phyloP scores from a whole-genome alignment of 1,140 invertebrate genomes.

The Lepidurus packardi region DNA sequence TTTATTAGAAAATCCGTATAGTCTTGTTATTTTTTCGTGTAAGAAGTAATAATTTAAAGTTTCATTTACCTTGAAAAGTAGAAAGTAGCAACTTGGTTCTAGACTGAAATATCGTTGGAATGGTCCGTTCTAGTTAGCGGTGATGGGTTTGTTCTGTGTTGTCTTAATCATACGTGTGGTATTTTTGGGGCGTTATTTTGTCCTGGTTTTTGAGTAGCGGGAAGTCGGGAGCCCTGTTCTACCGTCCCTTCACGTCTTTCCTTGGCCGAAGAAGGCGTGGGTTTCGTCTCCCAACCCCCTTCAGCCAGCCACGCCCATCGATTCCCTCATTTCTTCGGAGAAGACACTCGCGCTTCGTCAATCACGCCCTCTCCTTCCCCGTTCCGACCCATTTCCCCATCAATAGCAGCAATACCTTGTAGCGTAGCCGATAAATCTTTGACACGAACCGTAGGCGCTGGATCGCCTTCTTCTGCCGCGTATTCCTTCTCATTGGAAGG shows the following conservation, averaged over 20 bases:
- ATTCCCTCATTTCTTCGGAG: constrained; percentile 24
- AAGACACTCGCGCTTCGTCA: constrained; percentile 15
- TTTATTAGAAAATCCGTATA: too few relatives aligned
- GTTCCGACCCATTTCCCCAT: constrained; percentile 38
- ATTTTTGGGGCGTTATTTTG: not conserved
- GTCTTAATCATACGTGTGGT: not conserved
- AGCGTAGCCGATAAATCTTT: constrained; percentile 20
- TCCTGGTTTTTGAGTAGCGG: constrained; percentile 17
- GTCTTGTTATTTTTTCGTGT: too few relatives aligned
- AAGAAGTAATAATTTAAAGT: too few relatives aligned
- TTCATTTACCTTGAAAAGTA: not conserved
- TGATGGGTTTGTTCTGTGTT: not conserved
- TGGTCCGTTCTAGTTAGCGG: not conserved
- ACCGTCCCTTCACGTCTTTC: constrained; percentile 36
- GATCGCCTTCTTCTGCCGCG: constrained; percentile 74
- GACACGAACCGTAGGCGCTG: constrained; percentile 41
- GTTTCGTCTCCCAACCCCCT: constrained; percentile 8
- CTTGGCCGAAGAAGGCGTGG: not conserved
- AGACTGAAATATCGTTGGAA: not conserved
- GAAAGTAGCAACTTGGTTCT: not conserved
- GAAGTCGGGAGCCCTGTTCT: constrained; percentile 36
- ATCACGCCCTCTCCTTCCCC: constrained; percentile 34
- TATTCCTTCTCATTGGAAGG: constrained; percentile 76
- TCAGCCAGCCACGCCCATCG: constrained; percentile 28
- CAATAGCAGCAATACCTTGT: constrained; percentile 24